Base-by-base conservation (phyloP, 1,140 invertebrate species). In the Lordiphosa stackelbergi region DNA sequence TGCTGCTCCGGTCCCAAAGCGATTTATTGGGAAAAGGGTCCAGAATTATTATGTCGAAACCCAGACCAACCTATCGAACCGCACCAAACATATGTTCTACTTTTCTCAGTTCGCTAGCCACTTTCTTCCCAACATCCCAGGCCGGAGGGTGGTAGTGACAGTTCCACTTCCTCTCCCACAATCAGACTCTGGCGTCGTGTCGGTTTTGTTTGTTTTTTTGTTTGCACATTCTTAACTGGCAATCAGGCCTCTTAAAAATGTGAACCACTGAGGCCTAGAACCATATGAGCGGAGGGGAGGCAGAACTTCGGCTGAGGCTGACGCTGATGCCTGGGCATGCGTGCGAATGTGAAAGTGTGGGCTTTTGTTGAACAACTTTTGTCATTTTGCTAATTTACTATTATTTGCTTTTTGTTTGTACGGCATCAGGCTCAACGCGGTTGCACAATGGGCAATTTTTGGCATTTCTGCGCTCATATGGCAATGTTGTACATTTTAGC, bases 171-270 rank as follows among this genome's bases (percentile, higher is more conserved):
- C 28, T 31, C 11, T 36, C 16, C 48, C 48, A 55, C 57, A 69
- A 69, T 61, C 66, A 69, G 63, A 28, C 56, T 41, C 28, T 41
- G 52, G 57, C 42, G 46, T 38, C 59, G 41, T 52, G 66, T 48
- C 58, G 64, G 38, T 54, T 53, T 55, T 55, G 41, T 55, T 69
- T 65, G 55, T 69, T 63, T 71, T 60, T 56, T 72, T 72, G 66
- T 69, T 72, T 69, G 66, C 66, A 72, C 66, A 72, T 72, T 72
- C 65, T 72, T 69, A 72, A 72, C 69, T 69, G 69, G 66, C 69
- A 72, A 72, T 72, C 69, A 72, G 48, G 53, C 61, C 41, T 58
- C 46, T 35, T 46, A 46, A 55, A 46, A 46, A 47, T 46, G 53
- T 16, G 53, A 16, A 40, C 35, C 9, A 12, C 2, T 40, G 13